A percentile compares a stretch with the other conserved stretches of the same genome.
phyloP scores from a whole-genome alignment of 2,888 invertebrate genomes.

The Leistus spinibarbis region DNA sequence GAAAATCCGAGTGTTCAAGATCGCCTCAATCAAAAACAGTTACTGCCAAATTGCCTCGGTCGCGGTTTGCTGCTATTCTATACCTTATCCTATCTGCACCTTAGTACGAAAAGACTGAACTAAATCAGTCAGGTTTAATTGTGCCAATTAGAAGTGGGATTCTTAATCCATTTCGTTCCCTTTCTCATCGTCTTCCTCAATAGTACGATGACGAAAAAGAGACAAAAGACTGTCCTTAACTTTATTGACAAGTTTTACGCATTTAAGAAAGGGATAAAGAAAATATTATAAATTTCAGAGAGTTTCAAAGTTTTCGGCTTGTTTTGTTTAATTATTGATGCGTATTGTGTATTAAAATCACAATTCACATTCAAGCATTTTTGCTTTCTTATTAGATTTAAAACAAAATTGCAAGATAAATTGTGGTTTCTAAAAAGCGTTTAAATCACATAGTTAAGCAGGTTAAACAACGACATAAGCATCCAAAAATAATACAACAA shows the following conservation, averaged over 20 bases:
- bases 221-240: background rate
- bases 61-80: background rate
- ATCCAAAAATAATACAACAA: background rate
- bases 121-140: conserved; percentile 37
- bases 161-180: conserved; percentile 31
- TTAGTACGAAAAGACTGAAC: conserved; percentile 14
- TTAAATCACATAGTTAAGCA: background rate
- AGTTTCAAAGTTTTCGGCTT: too few species aligned
- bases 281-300: too few species aligned
- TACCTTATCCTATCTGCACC: background rate
- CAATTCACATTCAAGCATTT: too few species aligned
- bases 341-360: too few species aligned
- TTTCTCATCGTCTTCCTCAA: conserved; percentile 19
- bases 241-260: background rate
- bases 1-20: conserved; percentile 14
- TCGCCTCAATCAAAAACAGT: conserved; percentile 30
- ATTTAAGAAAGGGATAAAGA: too few species aligned
- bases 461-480: background rate
- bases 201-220: conserved; percentile 32
- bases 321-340: too few species aligned
- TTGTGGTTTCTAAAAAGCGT: background rate
- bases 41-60: conserved; percentile 18
- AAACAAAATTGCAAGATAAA: too few species aligned
- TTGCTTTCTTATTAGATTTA: too few species aligned
- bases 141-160: conserved; percentile 36